Evolutionary conservation across 2,797 vertebrate species (phyloP), one percentile per base, ranked within the genome.

Genomic region (Labeo calbasu): DNA sequence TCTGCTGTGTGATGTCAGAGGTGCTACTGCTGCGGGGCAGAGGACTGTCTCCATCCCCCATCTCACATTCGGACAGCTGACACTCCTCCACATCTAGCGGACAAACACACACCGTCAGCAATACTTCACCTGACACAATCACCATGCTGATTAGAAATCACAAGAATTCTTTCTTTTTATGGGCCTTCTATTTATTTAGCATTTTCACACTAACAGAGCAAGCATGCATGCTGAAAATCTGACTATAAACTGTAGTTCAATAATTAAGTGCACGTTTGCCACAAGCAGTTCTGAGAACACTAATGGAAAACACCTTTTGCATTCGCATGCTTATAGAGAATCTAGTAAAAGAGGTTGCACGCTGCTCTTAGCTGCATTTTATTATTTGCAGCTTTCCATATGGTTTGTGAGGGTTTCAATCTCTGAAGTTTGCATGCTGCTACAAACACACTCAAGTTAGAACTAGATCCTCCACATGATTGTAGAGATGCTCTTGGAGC

Each of bases 1-100:
- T 91, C 1, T 96, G 96, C 81, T 98, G 96, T n/a, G 96, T 92
- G 92, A 99, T 95, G 88, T 99, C 97, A 0, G 98, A 98, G 61
- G 97, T 95, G 92, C 98, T 99, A 91, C 97, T 98, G 88, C 97
- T 99, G 77, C 97, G 96, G 19, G 94, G 93, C 14, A 99, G 94
- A 69, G 94, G 94, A 85, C 94, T 95, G 25, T 96, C 97, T 36
- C 92, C 95, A 5, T 95, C 95, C 65, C 89, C 92, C 65, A 93
- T 77, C 84, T 98, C 86, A 83, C 92, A 95, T 91, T 99, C 98
- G 63, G 94, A 94, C 78, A 96, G 94, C 78, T 96, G 96, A 88
- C 94, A 94, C 92, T 99, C 97, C 88, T 99, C 98, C 84, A 97
- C 96, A 89, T 99, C 98, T 99, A 90, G 75, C 57, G 69, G 36